Evolutionary conservation across 2,797 vertebrate genomes (phyloP), one percentile per base, ranked within the genome.

Genomic region (Hypotaenidia okinawae): DNA sequence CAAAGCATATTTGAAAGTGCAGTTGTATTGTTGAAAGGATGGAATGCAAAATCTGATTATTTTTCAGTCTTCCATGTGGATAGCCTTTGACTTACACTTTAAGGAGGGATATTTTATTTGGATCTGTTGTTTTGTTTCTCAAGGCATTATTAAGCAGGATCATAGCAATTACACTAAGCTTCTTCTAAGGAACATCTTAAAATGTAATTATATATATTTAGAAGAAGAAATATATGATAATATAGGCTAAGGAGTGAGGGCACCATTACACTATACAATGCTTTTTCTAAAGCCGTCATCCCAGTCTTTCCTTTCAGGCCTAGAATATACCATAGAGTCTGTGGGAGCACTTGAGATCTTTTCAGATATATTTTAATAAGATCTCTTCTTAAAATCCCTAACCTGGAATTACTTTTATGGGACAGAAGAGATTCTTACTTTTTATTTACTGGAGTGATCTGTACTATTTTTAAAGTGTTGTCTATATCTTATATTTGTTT

Each of bases 1-100:
- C 99, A 99, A 99, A 99, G 99, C 99, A 98, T 98, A 99, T 99
- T 99, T 98, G 98, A 99, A 99, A 99, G 98, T 99, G 98, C 98
- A 98, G 97, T 97, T 97, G 99, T 98, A 99, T 98, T 99, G 98
- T 99, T 99, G 98, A 99, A 99, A 99, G 98, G 98, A 98, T 97
- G 94, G 95, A 97, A 94, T 97, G 96, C 93, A 96, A 97, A 98
- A 98, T 94, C 95, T 91, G 95, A 96, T 97, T 97, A 97, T 98
- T 97, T 97, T 98, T 97, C 96, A 97, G 95, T 74, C 97, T 97
- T 98, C 97, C 90, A 95, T 96, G 96, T 97, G 88, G 87, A 91
- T 96, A 96, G 93, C 94, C 96, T 98, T 97, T 98, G 97, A 97
- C 97, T 97, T 95, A 94, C 33, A 89, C 90, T 97, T 97, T 97